Evolutionary conservation across 1,140 invertebrate genomes (phyloP).

Genomic region (Diprion similis): DNA sequence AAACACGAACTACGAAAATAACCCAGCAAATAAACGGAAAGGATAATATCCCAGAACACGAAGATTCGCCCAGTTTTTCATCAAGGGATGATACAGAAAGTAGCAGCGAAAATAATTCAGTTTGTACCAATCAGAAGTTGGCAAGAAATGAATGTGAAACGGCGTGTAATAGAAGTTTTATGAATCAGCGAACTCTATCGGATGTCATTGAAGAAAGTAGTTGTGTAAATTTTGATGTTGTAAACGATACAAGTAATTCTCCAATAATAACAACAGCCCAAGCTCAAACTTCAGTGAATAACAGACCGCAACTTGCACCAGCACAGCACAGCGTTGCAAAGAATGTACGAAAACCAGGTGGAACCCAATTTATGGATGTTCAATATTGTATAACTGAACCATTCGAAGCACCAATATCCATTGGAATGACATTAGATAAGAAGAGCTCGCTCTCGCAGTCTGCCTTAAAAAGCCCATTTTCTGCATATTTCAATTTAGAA

Average conservation of each 20-base stretch:
- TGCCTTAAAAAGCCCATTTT: not conserved
- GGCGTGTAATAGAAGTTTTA: not conserved
- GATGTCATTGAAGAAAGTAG: not conserved
- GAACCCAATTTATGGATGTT: not conserved
- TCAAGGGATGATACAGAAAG: not conserved
- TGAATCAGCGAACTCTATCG: not conserved
- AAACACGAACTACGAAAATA: not conserved
- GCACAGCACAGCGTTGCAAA: not conserved
- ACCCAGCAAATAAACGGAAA: not conserved
- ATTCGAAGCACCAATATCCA: not conserved
- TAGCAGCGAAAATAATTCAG: not conserved
- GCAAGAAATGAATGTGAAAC: not conserved
- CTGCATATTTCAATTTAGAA: not conserved
- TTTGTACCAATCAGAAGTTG: not conserved
- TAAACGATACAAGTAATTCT: not conserved
- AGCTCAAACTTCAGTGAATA: not conserved
- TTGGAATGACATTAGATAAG: not conserved
- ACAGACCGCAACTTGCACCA: not conserved
- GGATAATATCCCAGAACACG: not conserved
- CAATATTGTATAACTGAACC: not conserved
- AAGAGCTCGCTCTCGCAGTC: not conserved
- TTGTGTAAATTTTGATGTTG: not conserved
- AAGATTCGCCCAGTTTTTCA: not conserved
- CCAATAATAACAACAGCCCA: not conserved
- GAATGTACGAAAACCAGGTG: not conserved